phyloP scores from a whole-genome alignment of 2,888 invertebrate genomes.

The Polietes domitor region DNA sequence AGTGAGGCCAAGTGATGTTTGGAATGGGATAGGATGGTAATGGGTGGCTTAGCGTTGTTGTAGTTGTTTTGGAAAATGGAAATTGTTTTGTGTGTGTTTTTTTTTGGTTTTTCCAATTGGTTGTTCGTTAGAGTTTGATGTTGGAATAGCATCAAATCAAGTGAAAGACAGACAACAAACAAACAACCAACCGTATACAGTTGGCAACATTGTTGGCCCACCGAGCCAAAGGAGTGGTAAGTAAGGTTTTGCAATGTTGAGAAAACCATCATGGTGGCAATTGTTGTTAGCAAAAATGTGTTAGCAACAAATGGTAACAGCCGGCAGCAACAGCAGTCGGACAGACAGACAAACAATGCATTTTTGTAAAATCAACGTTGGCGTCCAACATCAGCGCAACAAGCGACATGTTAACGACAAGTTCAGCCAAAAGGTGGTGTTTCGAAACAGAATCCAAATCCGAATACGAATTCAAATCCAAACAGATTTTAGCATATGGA shows the following conservation, averaged over 20 bases:
- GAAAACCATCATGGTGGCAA: constrained; percentile 70
- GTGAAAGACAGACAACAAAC: not conserved
- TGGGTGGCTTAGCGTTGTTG: constrained; percentile 52
- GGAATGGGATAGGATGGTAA: not conserved
- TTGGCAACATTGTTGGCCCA: not conserved
- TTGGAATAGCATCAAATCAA: constrained; percentile 18
- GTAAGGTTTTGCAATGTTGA: constrained; percentile 49
- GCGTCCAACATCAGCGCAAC: constrained; percentile 68
- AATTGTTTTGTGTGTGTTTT: constrained; percentile 41
- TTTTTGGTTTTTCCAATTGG: not conserved
- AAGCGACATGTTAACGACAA: constrained; percentile 67
- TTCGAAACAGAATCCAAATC: not conserved
- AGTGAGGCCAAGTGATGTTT: not conserved
- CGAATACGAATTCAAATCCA: not conserved
- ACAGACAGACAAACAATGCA: constrained; percentile 52
- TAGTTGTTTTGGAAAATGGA: constrained; percentile 49
- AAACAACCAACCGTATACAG: not conserved
- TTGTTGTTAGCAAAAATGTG: constrained; percentile 63
- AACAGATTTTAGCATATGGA: not conserved
- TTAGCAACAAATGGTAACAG: constrained; percentile 4
- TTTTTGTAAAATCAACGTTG: constrained; percentile 73
- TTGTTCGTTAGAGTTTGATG: constrained; percentile 14
- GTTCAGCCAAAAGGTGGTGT: constrained; percentile 64
- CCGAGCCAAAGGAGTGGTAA: not conserved
- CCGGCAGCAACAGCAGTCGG: no score